These are phyloP conservation scores for Automeris io DNA, from an alignment of 2,888 invertebrate genomes.

Conservation along the genomic window DNA sequence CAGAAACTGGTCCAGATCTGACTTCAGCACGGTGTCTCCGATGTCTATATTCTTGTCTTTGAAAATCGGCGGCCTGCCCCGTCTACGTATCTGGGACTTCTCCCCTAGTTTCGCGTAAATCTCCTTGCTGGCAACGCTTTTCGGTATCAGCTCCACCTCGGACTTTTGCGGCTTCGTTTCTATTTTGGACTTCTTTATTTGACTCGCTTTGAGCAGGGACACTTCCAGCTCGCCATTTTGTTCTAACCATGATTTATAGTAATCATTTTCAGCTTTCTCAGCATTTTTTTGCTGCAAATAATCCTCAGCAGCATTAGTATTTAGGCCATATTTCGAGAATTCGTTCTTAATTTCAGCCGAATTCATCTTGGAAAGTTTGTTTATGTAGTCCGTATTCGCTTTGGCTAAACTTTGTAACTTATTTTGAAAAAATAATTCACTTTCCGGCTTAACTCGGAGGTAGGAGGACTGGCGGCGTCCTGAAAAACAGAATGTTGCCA, in stretches of 20 bases:
- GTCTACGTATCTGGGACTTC: slow-evolving; percentile 44
- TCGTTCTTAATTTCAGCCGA: slow-evolving; percentile 56
- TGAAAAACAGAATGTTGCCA: slow-evolving; percentile 28
- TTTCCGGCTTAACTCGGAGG: slow-evolving; percentile 62
- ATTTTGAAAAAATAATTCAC: slow-evolving; percentile 61
- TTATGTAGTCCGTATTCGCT: slow-evolving; percentile 56
- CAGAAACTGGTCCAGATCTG: slow-evolving; percentile 69
- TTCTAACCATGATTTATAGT: slow-evolving; percentile 67
- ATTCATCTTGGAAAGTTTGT: slow-evolving; percentile 58
- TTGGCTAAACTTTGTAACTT: slow-evolving; percentile 56
- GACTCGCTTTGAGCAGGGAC: slow-evolving; percentile 55
- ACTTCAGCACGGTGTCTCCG: slow-evolving; percentile 63
- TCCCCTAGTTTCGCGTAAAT: slow-evolving; percentile 45
- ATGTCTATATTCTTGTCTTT: slow-evolving; percentile 65
- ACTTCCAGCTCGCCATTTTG: slow-evolving; percentile 71
- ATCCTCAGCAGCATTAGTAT: slow-evolving; percentile 41
- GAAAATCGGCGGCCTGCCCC: slow-evolving; percentile 64
- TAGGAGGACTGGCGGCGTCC: slow-evolving; percentile 33
- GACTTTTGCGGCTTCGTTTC: slow-evolving; percentile 47
- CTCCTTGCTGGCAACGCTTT: slow-evolving; percentile 40
- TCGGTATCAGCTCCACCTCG: slow-evolving; percentile 64
- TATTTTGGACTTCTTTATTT: slow-evolving; percentile 43
- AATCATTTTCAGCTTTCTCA: slow-evolving; percentile 58
- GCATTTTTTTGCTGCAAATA: slow-evolving; percentile 33
- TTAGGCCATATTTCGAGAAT: slow-evolving; percentile 61